Base-by-base conservation (phyloP, 2,888 invertebrate species). In the Marasmarcha lunaedactyla region DNA sequence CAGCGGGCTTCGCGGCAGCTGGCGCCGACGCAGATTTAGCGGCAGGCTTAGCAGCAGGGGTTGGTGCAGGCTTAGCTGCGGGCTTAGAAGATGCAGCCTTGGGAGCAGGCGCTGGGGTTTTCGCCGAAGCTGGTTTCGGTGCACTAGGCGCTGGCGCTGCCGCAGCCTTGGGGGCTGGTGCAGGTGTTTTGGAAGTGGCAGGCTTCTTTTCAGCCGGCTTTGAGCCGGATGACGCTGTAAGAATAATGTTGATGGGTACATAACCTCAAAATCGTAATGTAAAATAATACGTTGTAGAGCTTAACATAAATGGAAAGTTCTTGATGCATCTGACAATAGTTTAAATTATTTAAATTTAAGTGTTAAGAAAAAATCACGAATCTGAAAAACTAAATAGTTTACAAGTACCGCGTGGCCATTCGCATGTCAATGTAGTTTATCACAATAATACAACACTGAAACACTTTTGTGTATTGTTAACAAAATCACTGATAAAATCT, bases 161-260 rank as follows among this genome's bases (percentile, higher is more conserved):
- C 27, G 77, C 74, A 45, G 76, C 63, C 50, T 81, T 79, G 1
- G 78, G 78, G 12, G 78, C 79, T 35, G 78, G 70, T 38, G 78
- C 79, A 14, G 79, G 79, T 10, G 78, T 77, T 54, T 79, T 78
- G 40, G 78, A 71, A 41, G 73, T 63, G 10, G 70, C 63, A 35
- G 73, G 63, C 46, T 76, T 81, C 55, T 83, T 83, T 51, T 81
- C 83, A 36, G 79, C 77, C 44, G 81, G 78, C 53, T 83, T 83
- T 11, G 79, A 54, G 51, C 71, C 78, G 49, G 73, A 55, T 42
- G 77, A 64, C 46, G 67, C 76, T 76, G 42, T 14, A 55, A 52
- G 4, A 35, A 13, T 34, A 34, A 13, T 13, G 20, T 20, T 20
- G 20, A 30, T n/a, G n/a, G 13, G 7, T 42, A 47, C 46, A 50